Evolutionary conservation across 2,113 vertebrate species (phyloP), one percentile per base, ranked within the genome.

Genomic region (Anseranas semipalmata): DNA sequence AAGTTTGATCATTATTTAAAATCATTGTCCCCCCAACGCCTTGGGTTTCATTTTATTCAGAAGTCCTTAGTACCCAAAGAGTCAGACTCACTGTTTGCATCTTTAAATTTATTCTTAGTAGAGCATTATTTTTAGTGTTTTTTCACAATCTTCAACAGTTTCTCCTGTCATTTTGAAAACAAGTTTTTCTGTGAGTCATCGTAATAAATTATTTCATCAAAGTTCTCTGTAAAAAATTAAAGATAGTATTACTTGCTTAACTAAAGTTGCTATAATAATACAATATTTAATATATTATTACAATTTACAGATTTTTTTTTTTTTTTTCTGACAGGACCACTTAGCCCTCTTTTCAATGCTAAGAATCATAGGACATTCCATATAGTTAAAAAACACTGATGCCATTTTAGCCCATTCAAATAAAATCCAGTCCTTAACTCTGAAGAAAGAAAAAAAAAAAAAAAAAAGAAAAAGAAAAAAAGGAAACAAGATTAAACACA

Each of bases 141-240:
- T 97, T 95, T 95, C 84, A 96, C 95, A 96, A 74, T 92, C 92
- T 93, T 87, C 63, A 81, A 94, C 76, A 93, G 74, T 90, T 96
- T 95, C 35, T 89, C 83, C 67, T 97, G 63, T 95, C 72, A 91
- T 92, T 97, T 96, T 88, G 90, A 95, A 97, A 97, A 94, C 66
- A 97, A 82, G 71, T 85, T 91, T 94, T 97, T 96, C 92, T 97
- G 75, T 95, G 89, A 92, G 74, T 97, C 80, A 96, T 96, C 88
- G 63, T 94, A 97, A 97, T 95, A 97, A 96, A 94, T 97, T 94
- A 97, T 80, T 81, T 85, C 95, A 95, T 96, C 92, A 87, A 87
- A 85, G 63, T 87, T 96, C 82, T 97, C 85, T 59, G 91, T 94
- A 96, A 91, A 97, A 97, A 96, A 96, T 96, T 95, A 96, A 97